Base-by-base conservation (phyloP, 2,888 invertebrate species). In the Heliconius ethilla region DNA sequence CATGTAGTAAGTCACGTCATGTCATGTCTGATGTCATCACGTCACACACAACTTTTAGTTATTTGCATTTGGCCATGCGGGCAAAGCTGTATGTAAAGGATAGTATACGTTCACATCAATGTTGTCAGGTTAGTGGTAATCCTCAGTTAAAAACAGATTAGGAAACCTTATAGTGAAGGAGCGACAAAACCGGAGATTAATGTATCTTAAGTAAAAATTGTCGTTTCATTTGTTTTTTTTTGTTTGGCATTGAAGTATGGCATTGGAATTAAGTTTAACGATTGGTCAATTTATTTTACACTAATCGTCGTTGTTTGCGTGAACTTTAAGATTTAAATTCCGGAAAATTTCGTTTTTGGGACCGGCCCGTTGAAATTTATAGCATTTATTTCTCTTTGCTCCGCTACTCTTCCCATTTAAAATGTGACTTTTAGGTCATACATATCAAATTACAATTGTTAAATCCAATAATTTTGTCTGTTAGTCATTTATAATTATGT, bases 121-220 rank as follows among this genome's bases (percentile, higher is more conserved):
- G 13, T 40, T 33, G n/a, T 37, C 74, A 25, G 33, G 27, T n/a
- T 40, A 74, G 62, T 69, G 69, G 40, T 74, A 74, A 76, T 72
- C 72, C 65, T 45, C 25, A 55, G 66, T 72, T 55, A 66, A 69
- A 76, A 22, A 69, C n/a, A 65, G 76, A 65, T 76, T 76, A 76
- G 33, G 76, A 76, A 76, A 25, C 72, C 76, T 22, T 55, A 76
- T 40, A 62, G 18, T 65, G 51, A 11, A 51, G 65, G 7, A 27
- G 27, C 29, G 72, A 22, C 63, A 40, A 63, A 74, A 74, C 22
- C 45, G 11, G 25, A 74, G 74, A 63, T 74, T 65, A 74, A 65
- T 10, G 40, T 22, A 25, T 45, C 45, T 63, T 63, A 65, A 55
- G 45, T 22, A 37, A 59, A 59, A 72, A 25, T 25, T 72, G 72